Conservation (phyloP, 1,140 invertebrate species). For the Coenobita brevimanus region DNA sequence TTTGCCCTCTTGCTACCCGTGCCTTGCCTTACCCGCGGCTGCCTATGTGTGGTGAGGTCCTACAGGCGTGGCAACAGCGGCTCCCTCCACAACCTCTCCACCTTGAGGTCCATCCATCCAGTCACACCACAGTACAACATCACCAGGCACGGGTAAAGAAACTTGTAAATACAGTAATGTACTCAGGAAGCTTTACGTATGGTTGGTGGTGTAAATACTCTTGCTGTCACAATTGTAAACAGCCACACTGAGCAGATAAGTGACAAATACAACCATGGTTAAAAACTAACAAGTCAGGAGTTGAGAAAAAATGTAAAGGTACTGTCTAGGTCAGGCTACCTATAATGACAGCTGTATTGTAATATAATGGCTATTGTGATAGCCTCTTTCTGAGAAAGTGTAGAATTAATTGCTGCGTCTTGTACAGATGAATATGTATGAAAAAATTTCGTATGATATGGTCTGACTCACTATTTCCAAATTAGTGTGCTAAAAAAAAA, state of each 20-base stretch:
- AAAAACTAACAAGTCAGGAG: too few relatives aligned
- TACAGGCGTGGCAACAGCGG: conserved; percentile 66
- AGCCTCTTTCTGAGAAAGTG: too few relatives aligned
- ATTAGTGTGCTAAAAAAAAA: too few relatives aligned
- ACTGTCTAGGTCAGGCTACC: too few relatives aligned
- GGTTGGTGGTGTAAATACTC: background rate
- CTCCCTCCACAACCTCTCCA: conserved; percentile 63
- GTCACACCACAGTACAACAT: conserved; percentile 25
- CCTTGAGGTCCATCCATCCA: conserved; percentile 33
- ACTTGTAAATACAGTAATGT: background rate
- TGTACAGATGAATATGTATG: too few relatives aligned
- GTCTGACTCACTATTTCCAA: too few relatives aligned
- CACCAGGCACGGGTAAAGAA: conserved; percentile 54
- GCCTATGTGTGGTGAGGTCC: conserved; percentile 1
- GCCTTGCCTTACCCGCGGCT: conserved; percentile 1
- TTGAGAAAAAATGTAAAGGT: too few relatives aligned
- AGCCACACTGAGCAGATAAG: background rate
- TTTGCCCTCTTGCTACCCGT: conserved; percentile 7
- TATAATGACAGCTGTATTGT: too few relatives aligned
- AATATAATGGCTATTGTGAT: too few relatives aligned
- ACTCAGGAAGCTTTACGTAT: background rate
- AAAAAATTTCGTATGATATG: too few relatives aligned
- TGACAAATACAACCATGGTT: too few relatives aligned
- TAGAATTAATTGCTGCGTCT: too few relatives aligned
- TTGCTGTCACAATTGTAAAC: background rate